Evolutionary conservation across 2,888 invertebrate species (phyloP).

Genomic region (Oxytorus armatus): DNA sequence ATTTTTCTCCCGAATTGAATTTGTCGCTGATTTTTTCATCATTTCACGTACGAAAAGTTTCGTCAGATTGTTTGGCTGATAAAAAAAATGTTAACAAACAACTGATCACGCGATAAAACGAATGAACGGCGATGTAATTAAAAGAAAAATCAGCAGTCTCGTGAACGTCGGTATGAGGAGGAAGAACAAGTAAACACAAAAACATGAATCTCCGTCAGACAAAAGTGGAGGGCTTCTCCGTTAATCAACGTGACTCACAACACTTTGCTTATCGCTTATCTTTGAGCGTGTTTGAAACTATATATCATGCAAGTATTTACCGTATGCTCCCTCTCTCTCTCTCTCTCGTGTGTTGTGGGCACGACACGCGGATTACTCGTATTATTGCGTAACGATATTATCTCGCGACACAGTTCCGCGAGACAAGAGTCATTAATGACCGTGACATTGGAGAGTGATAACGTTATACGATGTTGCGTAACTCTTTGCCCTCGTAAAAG

Average conservation of each 20-base stretch:
- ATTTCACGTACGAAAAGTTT: neutral
- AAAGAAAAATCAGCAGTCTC: constrained; percentile 5
- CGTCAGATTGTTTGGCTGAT: neutral
- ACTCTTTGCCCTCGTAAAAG: neutral
- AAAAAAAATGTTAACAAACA: neutral
- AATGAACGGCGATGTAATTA: constrained; percentile 4
- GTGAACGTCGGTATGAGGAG: neutral
- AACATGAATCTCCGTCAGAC: constrained; percentile 19
- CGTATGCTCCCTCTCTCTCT: too few relatives aligned
- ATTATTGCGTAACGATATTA: constrained; percentile 55
- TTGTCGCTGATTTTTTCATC: neutral
- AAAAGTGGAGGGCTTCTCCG: constrained; percentile 5
- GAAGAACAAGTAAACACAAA: constrained; percentile 5
- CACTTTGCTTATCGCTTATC: constrained; percentile 54
- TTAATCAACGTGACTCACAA: constrained; percentile 43
- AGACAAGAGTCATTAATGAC: constrained; percentile 25
- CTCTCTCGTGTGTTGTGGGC: constrained; percentile 13
- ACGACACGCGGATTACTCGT: constrained; percentile 43
- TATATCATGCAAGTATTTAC: constrained; percentile 2
- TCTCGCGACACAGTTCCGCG: constrained; percentile 37
- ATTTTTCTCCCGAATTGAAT: neutral
- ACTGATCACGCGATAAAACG: neutral
- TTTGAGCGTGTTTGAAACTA: constrained; percentile 32
- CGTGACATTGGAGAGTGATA: constrained; percentile 42
- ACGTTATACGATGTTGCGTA: constrained; percentile 38